Base-by-base conservation (phyloP, 2,113 vertebrate species). In the Chionodraco myersi region DNA sequence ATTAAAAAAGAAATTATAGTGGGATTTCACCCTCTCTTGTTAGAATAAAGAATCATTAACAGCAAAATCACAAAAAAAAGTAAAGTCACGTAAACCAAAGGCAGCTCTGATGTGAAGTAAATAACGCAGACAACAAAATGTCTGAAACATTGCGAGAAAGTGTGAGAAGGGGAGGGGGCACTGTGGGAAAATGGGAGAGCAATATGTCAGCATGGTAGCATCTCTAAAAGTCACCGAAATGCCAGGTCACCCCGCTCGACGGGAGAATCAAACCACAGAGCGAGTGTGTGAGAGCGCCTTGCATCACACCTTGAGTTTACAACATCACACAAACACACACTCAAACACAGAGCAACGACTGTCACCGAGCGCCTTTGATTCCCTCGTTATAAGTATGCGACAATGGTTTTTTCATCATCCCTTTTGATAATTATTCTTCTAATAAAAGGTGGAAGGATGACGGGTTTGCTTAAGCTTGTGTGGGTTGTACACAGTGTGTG, bases 211-310 rank as follows among this genome's bases (percentile, higher is more conserved):
- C 75, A 47, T 81, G 89, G 89, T 86, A 91, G 89, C 93, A 91
- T 92, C 91, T 93, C 86, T 92, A 95, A 95, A 95, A 95, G 94
- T 94, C 94, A 95, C 73, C 52, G 90, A 95, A 95, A 94, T 95
- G 94, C 91, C 94, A 95, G 94, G 94, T 94, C 94, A 92, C 83
- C 66, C 78, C 83, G 84, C 90, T 92, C 88, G 64, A 81, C 80
- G 82, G 77, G 88, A 58, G 36, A 93, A 92, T 91, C 91, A 93
- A 92, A 91, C 93, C 76, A 34, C 67, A 44, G 13, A 6, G 79
- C 5, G 53, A 58, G 85, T 26, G 86, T 77, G 87, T 77, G 80
- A 82, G 86, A 85, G 86, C 87, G 58, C 81, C 82, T 70, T 36
- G 84, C 83, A 88, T 90, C 86, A 77, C 87, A 86, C 53, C 30